phyloP scores from a whole-genome alignment of 2,113 vertebrate genomes.

The Brachyistius frenatus region DNA sequence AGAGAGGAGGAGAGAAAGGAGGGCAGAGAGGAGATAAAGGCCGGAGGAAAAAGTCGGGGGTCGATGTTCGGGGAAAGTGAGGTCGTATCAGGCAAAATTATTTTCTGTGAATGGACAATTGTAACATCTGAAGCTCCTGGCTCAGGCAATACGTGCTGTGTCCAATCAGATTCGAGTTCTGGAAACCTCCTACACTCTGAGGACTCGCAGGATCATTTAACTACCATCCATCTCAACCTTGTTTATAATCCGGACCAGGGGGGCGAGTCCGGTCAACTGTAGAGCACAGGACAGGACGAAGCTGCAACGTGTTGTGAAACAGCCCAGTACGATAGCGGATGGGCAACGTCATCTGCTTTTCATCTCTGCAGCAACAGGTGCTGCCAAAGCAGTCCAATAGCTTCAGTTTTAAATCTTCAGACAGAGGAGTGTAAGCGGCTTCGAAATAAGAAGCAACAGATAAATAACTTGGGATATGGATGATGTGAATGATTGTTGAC shows the following conservation, averaged over 20 bases:
- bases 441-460: neutral
- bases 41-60: neutral
- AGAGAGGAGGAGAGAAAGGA: neutral
- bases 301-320: too few species aligned
- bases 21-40: slow-evolving; percentile 6
- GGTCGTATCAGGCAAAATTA: neutral
- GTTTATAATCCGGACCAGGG: neutral
- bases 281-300: neutral
- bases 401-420: neutral
- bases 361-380: too few species aligned
- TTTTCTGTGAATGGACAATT: neutral
- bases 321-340: neutral
- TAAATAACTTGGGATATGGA: neutral
- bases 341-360: too few species aligned
- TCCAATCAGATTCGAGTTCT: too few species aligned
- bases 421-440: fast-evolving
- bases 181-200: too few species aligned
- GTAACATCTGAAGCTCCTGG: too few species aligned
- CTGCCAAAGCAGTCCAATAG: neutral
- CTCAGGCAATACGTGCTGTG: too few species aligned
- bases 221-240: too few species aligned
- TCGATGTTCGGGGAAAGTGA: slow-evolving; percentile 2
- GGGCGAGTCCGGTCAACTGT: neutral
- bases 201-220: too few species aligned
- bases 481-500: too few species aligned